Evolutionary conservation across 2,113 vertebrate species (phyloP), one percentile per base, ranked within the genome.

Genomic region (Panurus biarmicus): DNA sequence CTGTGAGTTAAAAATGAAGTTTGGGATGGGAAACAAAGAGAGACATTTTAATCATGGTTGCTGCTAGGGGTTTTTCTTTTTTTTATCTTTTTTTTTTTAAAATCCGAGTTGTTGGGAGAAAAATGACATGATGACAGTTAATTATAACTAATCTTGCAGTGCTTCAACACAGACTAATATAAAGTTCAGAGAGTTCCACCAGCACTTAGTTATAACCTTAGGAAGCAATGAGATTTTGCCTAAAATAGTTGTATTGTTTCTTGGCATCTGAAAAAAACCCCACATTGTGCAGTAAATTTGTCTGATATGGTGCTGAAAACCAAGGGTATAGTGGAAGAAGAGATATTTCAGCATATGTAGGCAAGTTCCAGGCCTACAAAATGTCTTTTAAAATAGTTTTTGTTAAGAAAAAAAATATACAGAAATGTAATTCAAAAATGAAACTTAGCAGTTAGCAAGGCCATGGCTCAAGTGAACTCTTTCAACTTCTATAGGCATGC

Each of bases 81-180:
- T 64, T 11, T 22, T 23, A 65, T 51, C 6, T n/a, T 73, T 69
- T 70, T 85, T 66, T 11, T 21, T 22, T 40, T 40, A 40, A 40
- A 65, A 78, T 88, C 73, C 62, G 38, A 93, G 47, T 74, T 20
- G 42, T 71, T 83, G 47, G 73, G 51, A 82, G 85, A 79, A 82
- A 84, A 94, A 62, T 79, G 90, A 94, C 83, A 94, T 8, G 22
- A 93, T 93, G 82, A 94, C 86, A 96, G 94, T 93, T 97, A 96
- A 96, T 96, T 97, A 96, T 96, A 97, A 91, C 72, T 95, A 96
- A 95, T 96, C 87, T 64, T 70, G n/a, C 72, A 97, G 76, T 9
- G 28, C 81, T 78, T 90, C 77, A 89, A 36, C 92, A 85, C 13
- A 93, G 69, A 79, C 87, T 67, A 92, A 82, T 83, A 81, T 38